These are phyloP conservation scores for Danio choprae DNA, from an alignment of 2,797 vertebrate genomes.

Conservation along the genomic window DNA sequence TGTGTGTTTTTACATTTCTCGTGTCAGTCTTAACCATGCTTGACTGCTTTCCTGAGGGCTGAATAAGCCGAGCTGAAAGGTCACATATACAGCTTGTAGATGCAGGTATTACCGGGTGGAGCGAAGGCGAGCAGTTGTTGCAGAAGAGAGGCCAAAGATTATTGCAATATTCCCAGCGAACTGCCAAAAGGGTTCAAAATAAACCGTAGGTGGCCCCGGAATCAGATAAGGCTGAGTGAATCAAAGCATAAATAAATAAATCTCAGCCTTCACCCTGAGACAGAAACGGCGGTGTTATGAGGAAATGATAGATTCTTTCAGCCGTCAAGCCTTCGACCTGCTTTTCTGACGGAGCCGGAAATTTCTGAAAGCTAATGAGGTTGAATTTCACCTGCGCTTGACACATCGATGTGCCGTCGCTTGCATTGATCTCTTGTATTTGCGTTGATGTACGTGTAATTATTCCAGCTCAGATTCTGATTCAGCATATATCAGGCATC, in stretches of 20 bases:
- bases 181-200: conserved; percentile 38
- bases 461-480: conserved; percentile 15
- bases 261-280: conserved; percentile 33
- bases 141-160: conserved; percentile 21
- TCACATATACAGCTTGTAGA: conserved; percentile 33
- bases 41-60: conserved; percentile 34
- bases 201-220: conserved; percentile 36
- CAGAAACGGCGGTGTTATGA: conserved; percentile 23
- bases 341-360: not conserved
- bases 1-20: not conserved
- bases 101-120: conserved; percentile 36
- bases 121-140: conserved; percentile 23
- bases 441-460: conserved; percentile 18
- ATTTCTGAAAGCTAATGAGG: conserved; percentile 29
- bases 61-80: conserved; percentile 39
- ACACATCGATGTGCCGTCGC: not conserved
- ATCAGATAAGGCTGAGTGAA: conserved; percentile 40
- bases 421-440: conserved; percentile 7
- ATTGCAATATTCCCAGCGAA: conserved; percentile 40
- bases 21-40: conserved; percentile 25
- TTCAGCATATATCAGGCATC: conserved; percentile 27
- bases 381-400: conserved; percentile 31
- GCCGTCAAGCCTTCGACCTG: conserved; percentile 16
- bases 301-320: conserved; percentile 37
- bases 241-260: conserved; percentile 49